Evolutionary conservation across 2,113 vertebrate genomes (phyloP), one percentile per base, ranked within the genome.

Genomic region (Apeltes quadracus): DNA sequence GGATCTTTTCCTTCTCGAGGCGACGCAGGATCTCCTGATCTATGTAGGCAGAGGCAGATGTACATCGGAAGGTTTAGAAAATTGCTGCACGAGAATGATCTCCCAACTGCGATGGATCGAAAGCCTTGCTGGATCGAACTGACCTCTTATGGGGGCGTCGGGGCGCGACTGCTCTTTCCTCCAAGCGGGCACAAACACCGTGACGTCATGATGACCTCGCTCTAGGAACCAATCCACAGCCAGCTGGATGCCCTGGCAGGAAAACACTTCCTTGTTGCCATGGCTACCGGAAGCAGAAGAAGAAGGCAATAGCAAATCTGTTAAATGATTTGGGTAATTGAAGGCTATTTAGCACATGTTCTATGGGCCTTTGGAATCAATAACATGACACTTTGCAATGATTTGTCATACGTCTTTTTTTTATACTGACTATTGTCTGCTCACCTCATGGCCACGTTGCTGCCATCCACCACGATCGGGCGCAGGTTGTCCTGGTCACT

Each of bases 211-310:
- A 89, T 99, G 97, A 61, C 96, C 96, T 46, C 96, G 96, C 89
- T 98, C 96, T 80, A 97, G 92, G 91, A 99, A 98, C 97, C 97
- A 99, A 66, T 98, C 96, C 29, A 99, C 97, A 8, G 97, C 96
- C 88, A 99, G 85, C 89, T 96, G 96, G 90, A 98, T 99, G 84
- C 97, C 97, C 84, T 96, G 95, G 91, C 97, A 99, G 76, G 97
- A 99, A 92, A 99, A 99, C 29, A 98, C 95, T 92, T 99, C 97
- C 91, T 99, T 99, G 94, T 99, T 98, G 88, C 98, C 98, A 0
- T 98, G 98, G 92, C 98, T 98, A 88, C 88, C 93, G 34, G 57
- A 67, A n/a, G 64, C 1, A 38, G 36, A 41, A 74, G n/a, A 53
- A 34, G 25, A 10, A 39, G 16, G 29, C 29, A 3, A 54, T 0